Base-by-base conservation (phyloP, 2,797 vertebrate genomes). In the Pipistrellus pygmaeus region DNA sequence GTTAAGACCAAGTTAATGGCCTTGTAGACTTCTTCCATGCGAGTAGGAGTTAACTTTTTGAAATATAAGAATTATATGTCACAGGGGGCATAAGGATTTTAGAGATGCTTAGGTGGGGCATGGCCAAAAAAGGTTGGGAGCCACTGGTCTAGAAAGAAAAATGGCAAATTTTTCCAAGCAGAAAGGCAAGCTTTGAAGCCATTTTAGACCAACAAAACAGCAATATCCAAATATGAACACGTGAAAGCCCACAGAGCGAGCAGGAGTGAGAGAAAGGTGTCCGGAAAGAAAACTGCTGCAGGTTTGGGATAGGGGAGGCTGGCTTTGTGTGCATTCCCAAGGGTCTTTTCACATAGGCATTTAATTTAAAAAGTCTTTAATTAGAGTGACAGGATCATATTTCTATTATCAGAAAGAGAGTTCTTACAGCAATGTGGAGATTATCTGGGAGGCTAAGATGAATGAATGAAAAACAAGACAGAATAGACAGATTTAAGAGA, bases 331-430 rank as follows among this genome's bases (percentile, higher is more conserved):
- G 23, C 5, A 8, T 81, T 25, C 48, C 48, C 12, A 76, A 53
- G 32, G 73, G 12, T 51, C 38, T 89, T 92, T 53, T 68, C 48
- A 68, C n/a, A 57, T n/a, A 66, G 55, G 27, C 11, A 88, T 72
- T 64, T 64, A 17, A 64, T 57, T 35, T 20, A 32, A 68, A 66
- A 89, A 85, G 21, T 75, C n/a, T 91, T 64, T 80, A 81, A 91
- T 17, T 10, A 48, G 60, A 91, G 62, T 46, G n/a, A 20, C 32
- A 35, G 0, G n/a, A 78, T 72, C 51, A 90, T 14, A 90, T 75
- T 75, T 86, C 46, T 57, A 88, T 82, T 68, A 76, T 38, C 44
- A 87, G 80, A 93, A 95, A 69, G 87, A 82, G 18, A 86, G 81
- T 68, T 60, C 25, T 48, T 25, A 80, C 17, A 82, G 82, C 51